A percentile compares a stretch with the other conserved stretches of the same genome.
These are phyloP conservation scores for Epizoanthus fatuus DNA, from an alignment of 92 coral and sea anemone genomes.

Conservation along the genomic window DNA sequence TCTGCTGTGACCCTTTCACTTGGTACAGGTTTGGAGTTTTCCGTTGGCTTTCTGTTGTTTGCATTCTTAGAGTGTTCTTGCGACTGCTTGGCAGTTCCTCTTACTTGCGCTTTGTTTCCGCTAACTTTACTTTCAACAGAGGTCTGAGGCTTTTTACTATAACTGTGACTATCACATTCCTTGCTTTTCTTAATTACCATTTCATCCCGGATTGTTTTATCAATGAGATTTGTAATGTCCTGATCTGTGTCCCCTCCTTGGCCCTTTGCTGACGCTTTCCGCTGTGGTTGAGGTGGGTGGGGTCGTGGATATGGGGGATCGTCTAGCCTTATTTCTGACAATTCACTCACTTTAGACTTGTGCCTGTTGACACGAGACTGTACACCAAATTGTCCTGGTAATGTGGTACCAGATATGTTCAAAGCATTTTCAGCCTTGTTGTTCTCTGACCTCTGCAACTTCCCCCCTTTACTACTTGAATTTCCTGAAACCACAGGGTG, in stretches of 20 bases:
- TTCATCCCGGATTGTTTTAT: constrained; percentile 1
- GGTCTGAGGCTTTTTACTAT: constrained; percentile 30
- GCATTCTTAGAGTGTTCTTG: constrained; percentile 21
- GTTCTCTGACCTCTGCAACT: constrained; percentile 10
- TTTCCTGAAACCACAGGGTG: not conserved
- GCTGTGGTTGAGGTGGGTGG: not conserved
- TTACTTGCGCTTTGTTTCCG: not conserved
- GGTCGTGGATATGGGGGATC: constrained; percentile 57
- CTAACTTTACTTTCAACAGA: not conserved
- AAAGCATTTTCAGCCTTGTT: not conserved
- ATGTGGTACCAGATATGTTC: constrained; percentile 1
- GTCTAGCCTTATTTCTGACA: constrained; percentile 63
- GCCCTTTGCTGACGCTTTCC: not conserved
- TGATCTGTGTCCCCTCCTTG: not conserved
- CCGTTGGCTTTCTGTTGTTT: constrained; percentile 17
- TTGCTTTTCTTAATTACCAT: constrained; percentile 4
- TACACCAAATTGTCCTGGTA: constrained; percentile 30
- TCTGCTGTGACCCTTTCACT: not conserved
- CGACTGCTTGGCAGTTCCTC: constrained; percentile 9
- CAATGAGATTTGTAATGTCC: constrained; percentile 18
- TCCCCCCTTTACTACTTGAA: not conserved
- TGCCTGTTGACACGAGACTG: constrained; percentile 27
- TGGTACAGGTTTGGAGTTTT: constrained; percentile 4
- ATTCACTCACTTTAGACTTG: constrained; percentile 69
- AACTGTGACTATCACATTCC: constrained; percentile 1